phyloP scores from a whole-genome alignment of 2,797 vertebrate genomes.

The Enteromius paludinosus region DNA sequence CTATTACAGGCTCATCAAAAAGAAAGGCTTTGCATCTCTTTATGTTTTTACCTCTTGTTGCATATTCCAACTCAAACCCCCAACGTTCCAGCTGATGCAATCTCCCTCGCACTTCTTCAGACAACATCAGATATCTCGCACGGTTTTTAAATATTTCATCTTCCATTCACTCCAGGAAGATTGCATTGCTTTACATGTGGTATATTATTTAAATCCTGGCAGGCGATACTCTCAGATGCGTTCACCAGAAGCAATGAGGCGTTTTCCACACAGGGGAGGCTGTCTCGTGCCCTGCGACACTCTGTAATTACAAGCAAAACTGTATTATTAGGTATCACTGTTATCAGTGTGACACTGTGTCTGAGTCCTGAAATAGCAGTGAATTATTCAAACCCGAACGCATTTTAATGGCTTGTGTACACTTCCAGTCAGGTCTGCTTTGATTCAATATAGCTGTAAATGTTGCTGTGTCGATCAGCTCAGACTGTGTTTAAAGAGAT shows the following conservation, averaged over 20 bases:
- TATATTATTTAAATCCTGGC: slow-evolving; percentile 49
- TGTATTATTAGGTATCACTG: slow-evolving; percentile 50
- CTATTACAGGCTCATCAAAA: neutral
- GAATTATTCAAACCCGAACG: neutral
- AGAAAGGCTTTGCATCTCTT: neutral
- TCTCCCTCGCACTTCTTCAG: neutral
- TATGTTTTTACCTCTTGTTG: neutral
- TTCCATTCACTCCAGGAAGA: slow-evolving; percentile 35
- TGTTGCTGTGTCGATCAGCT: neutral
- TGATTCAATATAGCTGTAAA: neutral
- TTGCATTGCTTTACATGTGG: slow-evolving; percentile 39
- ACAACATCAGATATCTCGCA: neutral
- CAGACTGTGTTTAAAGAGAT: slow-evolving; percentile 33
- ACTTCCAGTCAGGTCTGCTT: neutral
- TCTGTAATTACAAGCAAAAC: slow-evolving; percentile 52
- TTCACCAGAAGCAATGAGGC: neutral
- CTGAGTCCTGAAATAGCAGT: slow-evolving; percentile 18
- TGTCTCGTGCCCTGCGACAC: slow-evolving; percentile 4
- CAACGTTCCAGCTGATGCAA: neutral
- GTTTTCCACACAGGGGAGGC: slow-evolving; percentile 34
- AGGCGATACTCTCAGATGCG: slow-evolving; percentile 19
- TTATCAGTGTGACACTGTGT: no score
- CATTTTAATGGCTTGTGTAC: neutral
- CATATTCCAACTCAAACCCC: neutral
- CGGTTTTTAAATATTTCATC: slow-evolving; percentile 19